Conservation (phyloP, 2,113 vertebrate genomes). For the Mesoclemmys tuberculata region DNA sequence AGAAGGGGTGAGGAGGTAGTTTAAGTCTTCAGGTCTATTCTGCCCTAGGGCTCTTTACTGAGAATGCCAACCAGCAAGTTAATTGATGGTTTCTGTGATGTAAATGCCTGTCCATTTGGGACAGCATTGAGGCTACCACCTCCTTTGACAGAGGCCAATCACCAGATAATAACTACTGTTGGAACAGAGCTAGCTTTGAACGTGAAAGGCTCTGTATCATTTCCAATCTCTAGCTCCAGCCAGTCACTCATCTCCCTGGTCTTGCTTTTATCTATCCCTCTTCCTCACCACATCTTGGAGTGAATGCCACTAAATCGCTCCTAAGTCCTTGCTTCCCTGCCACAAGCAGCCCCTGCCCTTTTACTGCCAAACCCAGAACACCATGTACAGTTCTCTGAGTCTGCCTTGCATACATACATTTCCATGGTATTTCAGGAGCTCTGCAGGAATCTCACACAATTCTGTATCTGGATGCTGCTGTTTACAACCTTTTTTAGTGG, state of each 20-base stretch:
- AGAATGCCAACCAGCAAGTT: background rate
- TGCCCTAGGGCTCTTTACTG: background rate
- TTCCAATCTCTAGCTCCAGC: background rate
- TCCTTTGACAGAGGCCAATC: background rate
- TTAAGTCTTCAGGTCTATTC: too few species aligned
- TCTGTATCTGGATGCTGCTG: background rate
- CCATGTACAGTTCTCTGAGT: accelerated
- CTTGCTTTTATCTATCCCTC: accelerated
- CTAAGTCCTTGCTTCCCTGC: background rate
- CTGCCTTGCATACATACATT: background rate
- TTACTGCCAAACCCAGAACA: background rate
- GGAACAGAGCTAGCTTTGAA: background rate
- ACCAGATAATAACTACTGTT: background rate
- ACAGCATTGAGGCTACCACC: background rate
- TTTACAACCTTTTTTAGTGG: accelerated
- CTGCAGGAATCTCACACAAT: background rate
- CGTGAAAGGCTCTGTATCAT: background rate
- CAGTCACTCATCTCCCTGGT: background rate
- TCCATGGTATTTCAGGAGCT: background rate
- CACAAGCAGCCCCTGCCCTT: background rate
- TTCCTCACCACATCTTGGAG: background rate
- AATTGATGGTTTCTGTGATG: background rate
- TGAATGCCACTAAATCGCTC: background rate
- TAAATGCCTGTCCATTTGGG: background rate
- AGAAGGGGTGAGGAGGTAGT: too few species aligned